phyloP scores from a whole-genome alignment of 2,888 invertebrate species.

The Lasioglossum pauxillum region DNA sequence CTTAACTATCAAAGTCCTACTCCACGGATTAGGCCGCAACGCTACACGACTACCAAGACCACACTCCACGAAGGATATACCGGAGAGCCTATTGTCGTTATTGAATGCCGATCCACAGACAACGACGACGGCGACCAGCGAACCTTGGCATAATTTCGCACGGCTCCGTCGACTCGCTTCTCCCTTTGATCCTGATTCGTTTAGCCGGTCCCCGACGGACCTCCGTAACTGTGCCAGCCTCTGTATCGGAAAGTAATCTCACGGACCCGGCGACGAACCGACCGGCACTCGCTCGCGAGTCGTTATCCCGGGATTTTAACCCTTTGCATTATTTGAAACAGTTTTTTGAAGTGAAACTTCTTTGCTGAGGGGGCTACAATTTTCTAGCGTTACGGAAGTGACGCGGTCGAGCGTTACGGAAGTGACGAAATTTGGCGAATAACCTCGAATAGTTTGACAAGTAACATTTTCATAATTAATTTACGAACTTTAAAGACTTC shows the following conservation, averaged over 20 bases:
- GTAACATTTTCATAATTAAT: too few species aligned
- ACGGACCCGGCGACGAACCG: slow-evolving; percentile 9
- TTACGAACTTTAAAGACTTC: too few species aligned
- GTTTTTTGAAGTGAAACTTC: too few species aligned
- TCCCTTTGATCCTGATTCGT: slow-evolving; percentile 61
- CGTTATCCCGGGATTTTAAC: slow-evolving; percentile 13
- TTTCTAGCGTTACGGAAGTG: too few species aligned
- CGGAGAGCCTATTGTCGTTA: slow-evolving; percentile 53
- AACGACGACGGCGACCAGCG: not conserved
- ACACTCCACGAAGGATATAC: slow-evolving; percentile 27
- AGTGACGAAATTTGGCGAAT: too few species aligned
- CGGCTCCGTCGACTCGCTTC: slow-evolving; percentile 19
- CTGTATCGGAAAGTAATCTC: slow-evolving; percentile 52
- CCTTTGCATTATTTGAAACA: too few species aligned
- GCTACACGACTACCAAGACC: slow-evolving; percentile 48
- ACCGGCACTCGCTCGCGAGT: not conserved
- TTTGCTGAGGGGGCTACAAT: too few species aligned
- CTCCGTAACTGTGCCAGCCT: slow-evolving; percentile 1
- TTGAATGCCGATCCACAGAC: slow-evolving; percentile 37
- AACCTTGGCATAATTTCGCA: slow-evolving; percentile 57
- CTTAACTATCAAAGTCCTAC: slow-evolving; percentile 69
- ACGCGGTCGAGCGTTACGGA: too few species aligned
- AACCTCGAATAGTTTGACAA: too few species aligned
- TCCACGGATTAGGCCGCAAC: slow-evolving; percentile 68
- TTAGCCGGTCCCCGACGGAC: slow-evolving; percentile 24